Base-by-base conservation (phyloP, 2,888 invertebrate species). In the Oxyteleia sp. region DNA sequence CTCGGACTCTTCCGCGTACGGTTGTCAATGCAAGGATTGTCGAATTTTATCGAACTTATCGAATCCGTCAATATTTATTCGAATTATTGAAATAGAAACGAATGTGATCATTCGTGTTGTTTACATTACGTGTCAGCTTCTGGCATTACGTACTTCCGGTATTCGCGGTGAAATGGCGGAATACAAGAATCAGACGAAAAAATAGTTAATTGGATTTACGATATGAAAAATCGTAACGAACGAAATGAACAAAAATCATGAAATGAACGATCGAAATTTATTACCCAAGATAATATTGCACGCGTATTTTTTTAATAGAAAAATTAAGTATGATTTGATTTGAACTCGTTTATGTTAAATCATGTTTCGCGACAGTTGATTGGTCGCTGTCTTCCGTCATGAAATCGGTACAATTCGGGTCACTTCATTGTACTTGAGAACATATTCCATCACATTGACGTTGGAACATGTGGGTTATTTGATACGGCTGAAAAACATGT, bases 391-490 rank as follows among this genome's bases (percentile, higher is more conserved):
- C 15, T 35, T 55, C n/a, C 23, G 11, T 20, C 13, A 8, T 13
- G 26, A 38, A 68, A 68, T 68, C 26, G 38, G 20, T 43, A 47
- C 26, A 41, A 49, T 29, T 64, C 20, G 32, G 66, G 66, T 66
- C 35, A 72, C 18, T 72, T 59, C 29, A n/a, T 55, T 64, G 32
- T 29, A 55, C 66, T 72, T 59, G 29, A 64, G 38, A 80, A n/a
- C 18, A 47, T 32, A 63, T 69, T 49, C 45, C 20, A 20, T 57
- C 63, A 53, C 66, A 75, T 57, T 59, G 64, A 32, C 49, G 59
- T n/a, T 69, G 55, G 20, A 66, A 80, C 84, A 84, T 80, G 76
- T 84, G 84, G 75, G 80, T 84, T 84, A 75, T 76, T 80, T 84
- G 71, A 80, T 76, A 76, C 53, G 61, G 26, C 47, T 3, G 10